A percentile compares a stretch with the other conserved stretches of the same genome.
Evolutionary conservation across 1,140 invertebrate genomes (phyloP).

Genomic region (Triops longicaudatus): DNA sequence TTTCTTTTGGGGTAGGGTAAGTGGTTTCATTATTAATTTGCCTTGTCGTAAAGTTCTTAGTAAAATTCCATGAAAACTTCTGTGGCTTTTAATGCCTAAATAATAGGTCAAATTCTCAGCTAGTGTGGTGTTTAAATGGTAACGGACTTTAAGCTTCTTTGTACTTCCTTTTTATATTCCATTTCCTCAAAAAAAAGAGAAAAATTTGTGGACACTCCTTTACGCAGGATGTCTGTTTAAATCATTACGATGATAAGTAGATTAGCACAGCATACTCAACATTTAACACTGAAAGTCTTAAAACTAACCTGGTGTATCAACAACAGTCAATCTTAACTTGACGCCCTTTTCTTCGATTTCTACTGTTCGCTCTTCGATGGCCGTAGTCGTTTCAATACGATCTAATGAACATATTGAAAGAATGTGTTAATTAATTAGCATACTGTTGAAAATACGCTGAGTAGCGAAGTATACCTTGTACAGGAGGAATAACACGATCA

Average conservation of each 20-base stretch:
- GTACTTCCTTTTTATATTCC: background rate
- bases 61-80: conserved; percentile 30
- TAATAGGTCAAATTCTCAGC: background rate
- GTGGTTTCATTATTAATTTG: no score
- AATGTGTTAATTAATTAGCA: no score
- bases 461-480: conserved; percentile 53
- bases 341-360: conserved; percentile 90
- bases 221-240: conserved; percentile 3
- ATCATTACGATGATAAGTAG: conserved; percentile 15
- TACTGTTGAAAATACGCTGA: no score
- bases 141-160: no score
- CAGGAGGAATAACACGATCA: conserved; percentile 75
- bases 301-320: conserved; percentile 91
- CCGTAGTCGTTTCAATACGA: conserved; percentile 80
- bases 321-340: conserved; percentile 77
- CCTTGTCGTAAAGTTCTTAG: no score
- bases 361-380: conserved; percentile 81
- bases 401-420: conserved; percentile 45
- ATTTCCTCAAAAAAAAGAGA: background rate
- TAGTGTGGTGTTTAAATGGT: background rate
- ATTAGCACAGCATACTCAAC: conserved; percentile 18
- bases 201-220: background rate
- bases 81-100: background rate
- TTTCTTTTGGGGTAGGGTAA: no score
- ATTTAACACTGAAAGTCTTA: conserved; percentile 29